Percentiles rank a stretch among this genome's conserved stretches.
phyloP scores from a whole-genome alignment of 2,113 vertebrate genomes.

The Barnardius zonarius region DNA sequence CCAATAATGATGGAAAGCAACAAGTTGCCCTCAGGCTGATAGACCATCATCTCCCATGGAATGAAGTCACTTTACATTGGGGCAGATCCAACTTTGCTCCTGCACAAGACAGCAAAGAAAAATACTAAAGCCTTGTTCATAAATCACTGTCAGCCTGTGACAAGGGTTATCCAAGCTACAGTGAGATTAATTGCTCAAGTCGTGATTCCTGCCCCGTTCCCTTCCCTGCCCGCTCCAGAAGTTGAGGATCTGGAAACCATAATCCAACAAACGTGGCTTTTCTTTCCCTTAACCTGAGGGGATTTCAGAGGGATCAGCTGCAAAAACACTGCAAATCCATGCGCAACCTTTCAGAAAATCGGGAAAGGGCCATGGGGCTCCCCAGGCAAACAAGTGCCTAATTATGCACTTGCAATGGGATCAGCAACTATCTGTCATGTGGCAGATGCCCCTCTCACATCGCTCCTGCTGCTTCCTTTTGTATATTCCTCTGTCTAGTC shows the following conservation, averaged over 20 bases:
- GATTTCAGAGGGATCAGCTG: slow-evolving; percentile 34
- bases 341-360: not conserved
- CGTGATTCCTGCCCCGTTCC: not conserved
- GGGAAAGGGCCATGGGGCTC: not conserved
- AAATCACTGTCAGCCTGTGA: not conserved
- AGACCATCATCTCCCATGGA: not conserved
- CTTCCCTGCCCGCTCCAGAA: not conserved
- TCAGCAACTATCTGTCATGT: not conserved
- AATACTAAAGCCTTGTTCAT: not conserved
- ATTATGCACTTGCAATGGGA: not conserved
- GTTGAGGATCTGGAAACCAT: slow-evolving; percentile 12
- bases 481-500: not conserved
- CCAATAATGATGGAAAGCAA: rapidly evolving
- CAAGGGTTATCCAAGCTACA: not conserved
- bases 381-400: not conserved
- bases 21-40: rapidly evolving
- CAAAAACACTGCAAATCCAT: slow-evolving; percentile 40
- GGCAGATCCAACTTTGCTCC: not conserved
- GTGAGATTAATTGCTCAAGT: not conserved
- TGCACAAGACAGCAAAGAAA: not conserved
- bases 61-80: rapidly evolving
- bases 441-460: not conserved
- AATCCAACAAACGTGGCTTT: slow-evolving; percentile 44
- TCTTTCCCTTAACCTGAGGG: not conserved
- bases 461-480: not conserved